Evolutionary conservation across 1,140 invertebrate species (phyloP), one percentile per base, ranked within the genome.

Genomic region (Phenacoccus solenopsis): DNA sequence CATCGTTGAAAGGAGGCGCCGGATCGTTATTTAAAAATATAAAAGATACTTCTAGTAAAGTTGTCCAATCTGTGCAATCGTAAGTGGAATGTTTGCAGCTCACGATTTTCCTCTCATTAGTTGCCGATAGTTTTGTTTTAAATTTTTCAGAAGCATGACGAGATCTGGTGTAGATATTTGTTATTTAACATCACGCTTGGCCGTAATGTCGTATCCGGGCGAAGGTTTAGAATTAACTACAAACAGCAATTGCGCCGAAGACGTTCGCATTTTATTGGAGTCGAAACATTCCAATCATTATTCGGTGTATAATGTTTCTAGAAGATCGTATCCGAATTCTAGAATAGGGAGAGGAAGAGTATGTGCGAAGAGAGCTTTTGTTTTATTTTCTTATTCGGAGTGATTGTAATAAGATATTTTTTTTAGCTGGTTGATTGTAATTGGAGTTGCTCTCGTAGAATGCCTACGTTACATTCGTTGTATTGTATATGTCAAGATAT

Each of bases 51-150:
- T 96, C 94, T 7, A 90, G 87, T 20, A 96, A 96, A 85, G 92
- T 98, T 16, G 96, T 98, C 87, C 93, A 96, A 77, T 91, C 93
- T 28, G 92, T 98, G 64, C 93, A 95, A 78, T 91, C 94, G 89
- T 91, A 80, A 86, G 87, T 87, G 32, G 3, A n/a, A n/a, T n/a
- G 35, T 35, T 49, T 72, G 21, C 59, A 35, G 61, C 24, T 25
- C 22, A 71, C 16, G 20, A 22, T 25, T 56, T 24, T 68, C n/a
- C n/a, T n/a, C n/a, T n/a, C n/a, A n/a, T n/a, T n/a, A n/a, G n/a
- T n/a, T n/a, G n/a, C n/a, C n/a, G n/a, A n/a, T n/a, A n/a, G n/a
- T n/a, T n/a, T n/a, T n/a, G n/a, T n/a, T 73, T 73, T 71, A 67
- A 69, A 1, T 22, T 76, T 84, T 85, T 70, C 79, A 90, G 88